Evolutionary conservation across 1,140 invertebrate genomes (phyloP), one percentile per base, ranked within the genome.

Genomic region (Cotesia vestalis): DNA sequence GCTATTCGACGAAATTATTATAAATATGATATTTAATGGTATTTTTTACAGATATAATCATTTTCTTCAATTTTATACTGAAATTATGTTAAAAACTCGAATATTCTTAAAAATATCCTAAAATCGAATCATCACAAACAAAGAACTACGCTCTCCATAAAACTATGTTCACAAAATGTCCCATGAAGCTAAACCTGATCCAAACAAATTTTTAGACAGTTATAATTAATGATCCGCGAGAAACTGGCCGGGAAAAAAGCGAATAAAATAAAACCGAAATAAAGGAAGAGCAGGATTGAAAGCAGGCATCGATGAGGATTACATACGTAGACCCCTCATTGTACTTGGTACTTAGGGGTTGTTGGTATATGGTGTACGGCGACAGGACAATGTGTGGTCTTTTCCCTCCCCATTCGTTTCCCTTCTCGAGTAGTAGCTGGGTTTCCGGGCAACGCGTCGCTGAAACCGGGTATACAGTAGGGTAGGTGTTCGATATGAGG

Each of bases 251-350:
- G 27, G 11, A 27, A 20, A 72, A 64, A 55, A 27, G 27, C 2
- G 27, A 27, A 27, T 27, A 27, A 27, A 27, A 27, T 27, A 27
- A 27, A 27, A 27, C 27, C 27, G 60, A 55, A 67, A 60, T 14
- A 46, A 38, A 53, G 51, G 35, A 66, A 60, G 64, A 66, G 38
- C 11, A 46, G 40, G 69, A 77, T 77, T 75, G 76, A 77, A 73
- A 77, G 71, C 73, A 73, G 51, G 68, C 76, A 71, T 77, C 38
- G 73, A 75, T 75, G 76, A 71, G 76, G 76, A 77, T 75, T 75
- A 75, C 71, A 73, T 40, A 64, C 76, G 69, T 73, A 64, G 71
- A 64, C 38, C 36, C 36, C 62, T 51, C 62, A 64, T 64, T 64
- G 62, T 64, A 20, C 51, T 11, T 6, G 5, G 17, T 17, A 36